These are phyloP conservation scores for Chroicocephalus ridibundus DNA, from an alignment of 2,113 vertebrate species.

Conservation along the genomic window DNA sequence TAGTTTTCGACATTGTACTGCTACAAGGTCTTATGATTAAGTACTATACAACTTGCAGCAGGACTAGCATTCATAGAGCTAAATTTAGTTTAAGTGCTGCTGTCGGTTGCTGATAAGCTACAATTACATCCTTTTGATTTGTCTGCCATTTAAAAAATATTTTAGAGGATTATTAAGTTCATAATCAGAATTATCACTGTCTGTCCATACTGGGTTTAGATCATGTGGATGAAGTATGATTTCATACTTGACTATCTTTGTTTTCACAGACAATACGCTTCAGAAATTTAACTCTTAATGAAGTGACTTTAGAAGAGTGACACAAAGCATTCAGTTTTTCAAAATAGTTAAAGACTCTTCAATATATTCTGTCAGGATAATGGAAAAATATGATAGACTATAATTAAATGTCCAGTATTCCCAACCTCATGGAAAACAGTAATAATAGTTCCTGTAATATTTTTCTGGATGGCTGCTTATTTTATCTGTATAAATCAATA, in stretches of 20 bases:
- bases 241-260: conserved; percentile 48
- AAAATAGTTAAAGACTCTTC: neutral
- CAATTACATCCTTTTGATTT: conserved; percentile 60
- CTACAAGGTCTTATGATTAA: conserved; percentile 42
- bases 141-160: conserved; percentile 44
- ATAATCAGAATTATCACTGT: conserved; percentile 52
- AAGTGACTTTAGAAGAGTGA: neutral
- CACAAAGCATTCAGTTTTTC: neutral
- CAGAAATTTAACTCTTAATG: conserved; percentile 21
- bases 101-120: conserved; percentile 56
- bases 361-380: neutral
- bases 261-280: conserved; percentile 30
- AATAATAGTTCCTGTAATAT: neutral
- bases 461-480: neutral
- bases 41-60: neutral
- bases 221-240: conserved; percentile 22
- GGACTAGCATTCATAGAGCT: neutral
- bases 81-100: conserved; percentile 45
- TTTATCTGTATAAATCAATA: neutral
- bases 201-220: conserved; percentile 10
- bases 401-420: neutral
- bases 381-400: neutral
- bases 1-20: neutral
- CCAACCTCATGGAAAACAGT: neutral
- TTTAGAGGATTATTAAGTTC: conserved; percentile 55